Evolutionary conservation across 2,113 vertebrate species (phyloP), one percentile per base, ranked within the genome.

Genomic region (Girardinichthys multiradiatus): DNA sequence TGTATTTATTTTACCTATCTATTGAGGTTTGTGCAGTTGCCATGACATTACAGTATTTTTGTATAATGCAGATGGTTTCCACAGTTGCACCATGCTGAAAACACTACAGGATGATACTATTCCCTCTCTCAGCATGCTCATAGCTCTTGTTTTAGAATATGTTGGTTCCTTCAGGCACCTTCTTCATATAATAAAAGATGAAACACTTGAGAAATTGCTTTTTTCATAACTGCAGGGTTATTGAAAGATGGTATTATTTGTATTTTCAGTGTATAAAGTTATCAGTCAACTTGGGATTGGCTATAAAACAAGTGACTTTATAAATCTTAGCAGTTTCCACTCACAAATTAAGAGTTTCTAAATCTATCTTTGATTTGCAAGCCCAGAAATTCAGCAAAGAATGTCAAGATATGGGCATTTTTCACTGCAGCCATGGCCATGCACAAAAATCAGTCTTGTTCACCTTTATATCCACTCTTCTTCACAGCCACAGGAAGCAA

Each of bases 1-100:
- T 35, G 6, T 35, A 35, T 35, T 29, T 59, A 57, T 70, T 77
- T 77, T 63, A 69, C 28, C 65, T 60, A 10, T 67, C 61, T 82
- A 70, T 37, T 57, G 24, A 62, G 74, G 61, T 80, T 64, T 74
- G 24, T 85, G 65, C 72, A 64, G 85, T 90, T 91, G 57, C 88
- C 81, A 88, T 87, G 86, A 82, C 76, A 75, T 24, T 58, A 17
- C 26, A 57, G 67, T 31, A 64, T 31, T 48, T 76, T 29, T 9
- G 7, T 68, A 70, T 57, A 68, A 54, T 63, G 57, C 62, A 35
- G 64, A 64, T 15, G 2, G 37, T 71, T 33, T 73, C 37, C 19
- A 66, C 60, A 69, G 15, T 72, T 10, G 24, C 8, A 24, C 28
- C 0, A 8, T 64, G 64, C 74, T 72, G 67, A 42, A 76, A 74